Conservation (phyloP, 2,113 vertebrate genomes). For the Brachypteracias leptosomus region DNA sequence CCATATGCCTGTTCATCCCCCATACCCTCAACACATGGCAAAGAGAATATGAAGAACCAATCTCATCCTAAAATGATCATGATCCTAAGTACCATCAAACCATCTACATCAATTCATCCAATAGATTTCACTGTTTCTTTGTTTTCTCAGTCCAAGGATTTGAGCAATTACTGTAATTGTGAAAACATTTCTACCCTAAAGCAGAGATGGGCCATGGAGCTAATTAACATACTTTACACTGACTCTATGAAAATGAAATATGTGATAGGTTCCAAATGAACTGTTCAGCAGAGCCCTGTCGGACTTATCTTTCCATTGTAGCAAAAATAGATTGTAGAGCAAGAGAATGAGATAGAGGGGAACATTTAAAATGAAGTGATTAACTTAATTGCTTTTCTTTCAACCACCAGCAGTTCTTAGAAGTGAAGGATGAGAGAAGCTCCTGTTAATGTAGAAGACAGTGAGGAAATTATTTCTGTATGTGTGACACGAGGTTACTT, state of each 20-base stretch:
- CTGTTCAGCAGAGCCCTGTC: not conserved
- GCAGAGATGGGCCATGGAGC: not conserved
- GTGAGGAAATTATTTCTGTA: not conserved
- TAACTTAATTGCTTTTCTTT: slow-evolving; percentile 20
- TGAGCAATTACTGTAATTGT: slow-evolving; percentile 19
- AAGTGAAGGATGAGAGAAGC: not conserved
- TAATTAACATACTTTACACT: not conserved
- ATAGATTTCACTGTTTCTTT: not conserved
- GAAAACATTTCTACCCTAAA: not conserved
- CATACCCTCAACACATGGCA: not conserved
- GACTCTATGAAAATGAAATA: not conserved
- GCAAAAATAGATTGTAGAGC: not conserved
- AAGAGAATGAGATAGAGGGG: not conserved
- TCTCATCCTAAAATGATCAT: not conserved
- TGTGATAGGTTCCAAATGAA: not conserved
- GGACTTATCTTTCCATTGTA: not conserved
- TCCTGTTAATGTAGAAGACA: not conserved
- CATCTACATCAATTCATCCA: not conserved
- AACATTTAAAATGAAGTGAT: not conserved
- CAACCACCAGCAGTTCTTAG: not conserved
- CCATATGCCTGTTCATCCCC: not conserved
- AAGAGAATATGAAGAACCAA: not conserved
- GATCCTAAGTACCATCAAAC: not conserved
- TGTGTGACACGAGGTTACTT: not conserved
- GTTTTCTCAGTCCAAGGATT: slow-evolving; percentile 4